These are phyloP conservation scores for Trachelus troglodyta DNA, from an alignment of 2,888 invertebrate species.

Conservation along the genomic window DNA sequence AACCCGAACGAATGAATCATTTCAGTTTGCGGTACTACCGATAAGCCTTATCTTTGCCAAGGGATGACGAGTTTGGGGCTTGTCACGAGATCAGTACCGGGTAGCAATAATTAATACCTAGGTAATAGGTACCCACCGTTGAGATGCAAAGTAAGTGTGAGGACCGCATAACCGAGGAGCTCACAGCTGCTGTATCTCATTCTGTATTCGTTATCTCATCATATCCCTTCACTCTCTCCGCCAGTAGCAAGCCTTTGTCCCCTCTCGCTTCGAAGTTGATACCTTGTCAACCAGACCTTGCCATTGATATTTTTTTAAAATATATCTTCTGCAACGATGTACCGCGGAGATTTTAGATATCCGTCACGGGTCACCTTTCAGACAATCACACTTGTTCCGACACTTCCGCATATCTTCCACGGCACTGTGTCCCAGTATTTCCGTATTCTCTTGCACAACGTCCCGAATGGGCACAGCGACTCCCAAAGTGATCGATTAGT, in stretches of 20 bases:
- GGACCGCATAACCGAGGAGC: constrained; percentile 62
- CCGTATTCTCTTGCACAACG: constrained; percentile 11
- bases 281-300: constrained; percentile 9
- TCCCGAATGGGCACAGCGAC: constrained; percentile 40
- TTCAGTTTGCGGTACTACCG: background rate
- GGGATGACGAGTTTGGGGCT: constrained; percentile 7
- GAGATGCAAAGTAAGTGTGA: constrained; percentile 59
- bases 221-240: constrained; percentile 42
- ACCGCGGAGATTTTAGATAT: background rate
- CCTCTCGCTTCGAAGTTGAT: constrained; percentile 6
- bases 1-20: background rate
- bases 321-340: background rate
- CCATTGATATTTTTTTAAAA: constrained; percentile 1
- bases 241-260: constrained; percentile 12
- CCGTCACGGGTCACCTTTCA: constrained; percentile 28
- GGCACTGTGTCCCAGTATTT: constrained; percentile 25
- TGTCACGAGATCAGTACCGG: constrained; percentile 9
- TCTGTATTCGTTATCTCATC: constrained; percentile 66
- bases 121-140: constrained; percentile 49
- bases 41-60: background rate
- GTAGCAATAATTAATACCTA: background rate
- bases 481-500: constrained; percentile 55
- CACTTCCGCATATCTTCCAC: constrained; percentile 35
- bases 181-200: constrained; percentile 63
- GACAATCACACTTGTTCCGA: constrained; percentile 31